Base-by-base conservation (phyloP, 2,888 invertebrate genomes). In the Cerastis leucographa region DNA sequence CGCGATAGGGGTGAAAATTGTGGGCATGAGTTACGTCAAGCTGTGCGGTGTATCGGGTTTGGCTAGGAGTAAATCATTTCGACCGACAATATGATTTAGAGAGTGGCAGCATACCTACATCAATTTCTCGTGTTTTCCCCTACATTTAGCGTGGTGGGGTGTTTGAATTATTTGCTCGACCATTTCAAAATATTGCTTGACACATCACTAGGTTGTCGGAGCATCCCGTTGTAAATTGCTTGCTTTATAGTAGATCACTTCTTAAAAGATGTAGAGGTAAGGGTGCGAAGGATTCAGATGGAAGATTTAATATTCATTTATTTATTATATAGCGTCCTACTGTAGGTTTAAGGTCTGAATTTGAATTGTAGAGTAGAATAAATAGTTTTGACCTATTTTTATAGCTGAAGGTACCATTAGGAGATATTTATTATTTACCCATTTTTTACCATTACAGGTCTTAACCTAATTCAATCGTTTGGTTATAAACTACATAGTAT, bases 71-170 rank as follows among this genome's bases (percentile, higher is more conserved):
- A 87, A 86, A 87, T 87, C 82, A 87, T 86, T 85, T 78, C 74
- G 76, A 76, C 77, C 74, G 82, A 84, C 84, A 86, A 87, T 86
- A 78, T 87, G 88, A 86, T 87, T 87, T 87, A 87, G 66, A 74
- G 71, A 78, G 79, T 81, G 78, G 77, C 62, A 77, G 59, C 61
- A 66, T 61, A 76, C 80, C 80, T 62, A 80, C 78, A 87, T 86
- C 85, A 85, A 83, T 87, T 85, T 78, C 68, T 70, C 74, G 54
- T 78, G 69, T 83, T 86, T 87, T 80, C 87, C 73, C 49, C 64
- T 61, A 73, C 74, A 75, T 83, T 84, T 71, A 77, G 64, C 61
- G 46, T 80, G 49, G 75, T 76, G 46, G 70, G 71, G 76, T 73
- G 83, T 87, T 75, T 71, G 75, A 78, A 87, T 71, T 78, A 67